Evolutionary conservation across 1,140 invertebrate genomes (phyloP), one percentile per base, ranked within the genome.

Genomic region (Drepana arcuata): DNA sequence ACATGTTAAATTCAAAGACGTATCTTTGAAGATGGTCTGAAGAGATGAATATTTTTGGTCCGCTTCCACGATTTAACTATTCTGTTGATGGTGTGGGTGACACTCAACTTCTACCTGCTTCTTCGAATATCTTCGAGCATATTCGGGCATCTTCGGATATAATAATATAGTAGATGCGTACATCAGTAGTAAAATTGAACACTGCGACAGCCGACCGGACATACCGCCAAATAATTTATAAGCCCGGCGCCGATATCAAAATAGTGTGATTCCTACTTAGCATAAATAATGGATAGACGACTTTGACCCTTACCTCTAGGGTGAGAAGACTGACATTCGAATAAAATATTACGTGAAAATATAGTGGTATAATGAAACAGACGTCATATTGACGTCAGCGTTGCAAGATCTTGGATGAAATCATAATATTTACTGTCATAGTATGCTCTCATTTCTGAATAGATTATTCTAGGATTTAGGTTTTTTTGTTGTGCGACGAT

Each of bases 331-430:
- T 43, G 47, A 54, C 27, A n/a, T n/a, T 26, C 24, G 24, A 40
- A 28, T 14, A 21, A 33, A 29, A 43, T 38, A 62, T 66, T 71
- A 64, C 45, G 65, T 58, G 59, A 52, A 50, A 64, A 62, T 59
- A 62, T 58, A 54, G 46, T 56, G 50, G 52, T 65, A 64, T 80
- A 74, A 78, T 78, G 67, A 80, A 75, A 78, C 71, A 61, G 58
- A 74, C 75, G 75, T 80, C 75, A 78, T 59, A 80, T 72, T 80
- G 71, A 80, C 75, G 75, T 70, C 73, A 70, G 63, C 57, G 67
- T 64, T 69, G 65, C 68, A 75, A 69, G 60, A 74, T 75, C 69
- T 68, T 45, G 57, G 68, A 47, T 71, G 64, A 71, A 75, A 75
- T 79, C 64, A 72, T 69, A 75, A 75, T 77, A 74, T 75, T 73